Base-by-base conservation (phyloP, 2,888 invertebrate genomes). In the Xestia c-nigrum region DNA sequence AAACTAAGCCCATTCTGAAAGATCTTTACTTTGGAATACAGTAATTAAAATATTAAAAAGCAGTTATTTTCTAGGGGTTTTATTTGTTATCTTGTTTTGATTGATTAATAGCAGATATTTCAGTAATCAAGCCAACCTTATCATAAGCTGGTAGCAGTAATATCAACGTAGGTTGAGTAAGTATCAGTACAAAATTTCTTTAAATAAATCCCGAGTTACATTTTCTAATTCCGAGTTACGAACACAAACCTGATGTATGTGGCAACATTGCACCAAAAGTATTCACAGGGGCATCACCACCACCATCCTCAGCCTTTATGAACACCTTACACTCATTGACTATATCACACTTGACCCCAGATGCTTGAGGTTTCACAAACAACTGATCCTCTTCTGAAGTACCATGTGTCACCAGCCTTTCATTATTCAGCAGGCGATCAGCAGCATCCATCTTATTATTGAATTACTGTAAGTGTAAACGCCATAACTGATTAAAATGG, bases 271-370 rank as follows among this genome's bases (percentile, higher is more conserved):
- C 91, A 64, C 88, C 90, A 76, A 88, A 89, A 77, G 91, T 77
- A 79, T 91, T 93, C 47, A 89, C 84, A 75, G 91, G 91, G 10
- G 93, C 92, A 91, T 96, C 96, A 64, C 96, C 96, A 82, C 96
- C 92, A 16, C 96, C 96, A 81, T 96, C 95, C 84, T 96, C 96
- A 78, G 96, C 94, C 78, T 93, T 95, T 52, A 96, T 87, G 77
- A 96, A 95, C 90, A 94, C 94, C 88, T 95, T 93, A 85, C 95
- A 96, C 87, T 96, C 96, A 92, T 96, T 96, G 14, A 95, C 92
- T 87, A 96, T 91, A 83, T 96, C 94, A 90, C 92, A 92, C 77
- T 93, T 94, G 6, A 93, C 93, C 78, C 91, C 91, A 50, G 92
- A 74, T 57, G 91, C 85, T 69, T 93, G 93, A 7, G 91, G 84